Conservation (phyloP, 2,797 vertebrate species). For the Eleutherodactylus coqui region DNA sequence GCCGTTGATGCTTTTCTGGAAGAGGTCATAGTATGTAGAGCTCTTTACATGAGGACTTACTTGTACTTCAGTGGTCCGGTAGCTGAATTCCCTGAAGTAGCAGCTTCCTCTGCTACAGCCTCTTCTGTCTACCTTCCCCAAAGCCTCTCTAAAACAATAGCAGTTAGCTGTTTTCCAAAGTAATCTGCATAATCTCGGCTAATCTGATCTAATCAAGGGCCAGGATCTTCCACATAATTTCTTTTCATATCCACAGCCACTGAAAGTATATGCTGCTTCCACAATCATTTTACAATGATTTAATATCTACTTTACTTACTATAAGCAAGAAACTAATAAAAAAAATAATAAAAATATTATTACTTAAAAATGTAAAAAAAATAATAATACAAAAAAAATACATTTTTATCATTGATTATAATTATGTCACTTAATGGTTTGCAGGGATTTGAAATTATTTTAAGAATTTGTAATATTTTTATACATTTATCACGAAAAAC, state of each 20-base stretch:
- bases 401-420: no score
- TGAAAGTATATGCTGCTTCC: background rate
- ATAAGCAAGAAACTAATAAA: background rate
- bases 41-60: constrained; percentile 56
- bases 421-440: no score
- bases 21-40: constrained; percentile 53
- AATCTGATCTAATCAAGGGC: constrained; percentile 76
- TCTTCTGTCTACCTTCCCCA: constrained; percentile 38
- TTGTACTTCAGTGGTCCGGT: constrained; percentile 49
- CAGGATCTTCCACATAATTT: background rate
- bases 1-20: constrained; percentile 56
- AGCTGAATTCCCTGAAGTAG: constrained; percentile 54
- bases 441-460: no score
- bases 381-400: background rate
- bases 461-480: no score
- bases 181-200: constrained; percentile 78
- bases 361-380: background rate
- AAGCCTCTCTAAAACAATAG: constrained; percentile 70
- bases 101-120: constrained; percentile 48
- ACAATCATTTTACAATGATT: background rate
- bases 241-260: background rate
- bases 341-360: background rate
- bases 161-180: constrained; percentile 80
- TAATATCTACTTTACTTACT: background rate
- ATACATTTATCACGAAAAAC: no score